These are phyloP conservation scores for Triplophysa bombifrons DNA, from an alignment of 2,797 vertebrate genomes.

Conservation along the genomic window DNA sequence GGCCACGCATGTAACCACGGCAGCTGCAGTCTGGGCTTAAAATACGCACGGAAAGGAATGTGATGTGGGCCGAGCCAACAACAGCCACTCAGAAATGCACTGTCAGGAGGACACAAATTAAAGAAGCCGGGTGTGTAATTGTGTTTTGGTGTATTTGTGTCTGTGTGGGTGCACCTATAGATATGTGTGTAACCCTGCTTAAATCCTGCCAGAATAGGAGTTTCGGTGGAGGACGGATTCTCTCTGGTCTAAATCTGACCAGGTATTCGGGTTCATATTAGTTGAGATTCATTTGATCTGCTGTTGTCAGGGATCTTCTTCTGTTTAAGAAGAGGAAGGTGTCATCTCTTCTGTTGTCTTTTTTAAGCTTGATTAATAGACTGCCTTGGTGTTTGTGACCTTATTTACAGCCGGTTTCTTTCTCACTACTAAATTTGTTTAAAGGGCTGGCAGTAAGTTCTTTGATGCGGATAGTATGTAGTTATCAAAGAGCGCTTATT, in stretches of 20 bases:
- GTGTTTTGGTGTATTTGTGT: conserved; percentile 36
- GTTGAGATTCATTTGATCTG: conserved; percentile 5
- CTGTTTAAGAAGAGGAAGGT: conserved; percentile 5
- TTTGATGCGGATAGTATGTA: conserved; percentile 8
- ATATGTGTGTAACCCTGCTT: conserved; percentile 6
- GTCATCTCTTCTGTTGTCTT: conserved; percentile 24
- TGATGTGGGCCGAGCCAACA: conserved; percentile 12
- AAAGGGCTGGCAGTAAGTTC: conserved; percentile 20
- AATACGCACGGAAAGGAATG: conserved; percentile 45
- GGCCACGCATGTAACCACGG: conserved; percentile 30
- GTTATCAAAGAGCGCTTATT: neutral
- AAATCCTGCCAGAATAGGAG: conserved; percentile 3
- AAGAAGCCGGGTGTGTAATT: conserved; percentile 31
- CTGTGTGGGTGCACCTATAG: conserved; percentile 22
- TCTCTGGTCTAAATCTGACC: conserved; percentile 18
- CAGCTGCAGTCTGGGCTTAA: conserved; percentile 50
- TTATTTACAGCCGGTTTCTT: conserved; percentile 26
- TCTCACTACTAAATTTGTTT: conserved; percentile 9
- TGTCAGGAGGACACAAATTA: conserved; percentile 20
- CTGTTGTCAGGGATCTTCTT: conserved; percentile 19
- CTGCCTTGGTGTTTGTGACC: neutral
- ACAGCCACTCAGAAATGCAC: conserved; percentile 25
- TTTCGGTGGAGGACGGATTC: neutral
- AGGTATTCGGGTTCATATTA: conserved; percentile 17
- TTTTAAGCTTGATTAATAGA: conserved; percentile 28